These are phyloP conservation scores for Caerostris extrusa DNA, from an alignment of 1,140 invertebrate genomes.

Conservation along the genomic window DNA sequence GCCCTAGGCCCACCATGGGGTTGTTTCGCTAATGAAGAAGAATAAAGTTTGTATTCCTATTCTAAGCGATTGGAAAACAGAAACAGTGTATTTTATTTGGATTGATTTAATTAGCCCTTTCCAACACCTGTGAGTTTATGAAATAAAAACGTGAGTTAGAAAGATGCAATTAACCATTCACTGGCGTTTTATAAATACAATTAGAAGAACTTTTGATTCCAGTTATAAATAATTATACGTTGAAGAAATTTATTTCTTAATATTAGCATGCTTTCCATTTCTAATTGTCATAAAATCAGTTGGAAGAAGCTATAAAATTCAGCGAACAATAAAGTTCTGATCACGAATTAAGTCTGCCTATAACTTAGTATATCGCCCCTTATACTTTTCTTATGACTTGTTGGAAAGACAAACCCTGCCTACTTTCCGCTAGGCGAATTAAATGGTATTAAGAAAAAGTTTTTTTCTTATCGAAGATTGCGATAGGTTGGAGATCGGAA, in stretches of 20 bases:
- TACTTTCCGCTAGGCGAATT: constrained; percentile 63
- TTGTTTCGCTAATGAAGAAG: too few species aligned
- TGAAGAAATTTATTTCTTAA: background rate
- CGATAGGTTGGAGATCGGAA: constrained; percentile 64
- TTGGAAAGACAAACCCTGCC: constrained; percentile 63
- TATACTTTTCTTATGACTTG: background rate
- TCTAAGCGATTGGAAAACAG: too few species aligned
- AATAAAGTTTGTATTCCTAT: too few species aligned
- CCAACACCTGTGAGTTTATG: too few species aligned
- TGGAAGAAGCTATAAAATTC: background rate
- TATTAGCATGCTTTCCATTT: background rate
- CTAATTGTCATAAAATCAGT: background rate
- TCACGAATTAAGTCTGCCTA: background rate
- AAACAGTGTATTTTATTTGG: too few species aligned
- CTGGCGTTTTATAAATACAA: too few species aligned
- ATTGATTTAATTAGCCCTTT: too few species aligned
- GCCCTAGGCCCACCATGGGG: too few species aligned
- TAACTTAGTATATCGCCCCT: constrained; percentile 7
- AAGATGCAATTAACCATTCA: too few species aligned
- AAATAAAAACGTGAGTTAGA: too few species aligned
- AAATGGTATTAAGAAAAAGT: constrained; percentile 68
- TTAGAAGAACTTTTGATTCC: background rate
- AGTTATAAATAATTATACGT: background rate
- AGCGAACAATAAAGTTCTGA: background rate
- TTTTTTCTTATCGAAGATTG: constrained; percentile 63